phyloP scores from a whole-genome alignment of 2,888 invertebrate genomes.

The Drosophila koepferae region DNA sequence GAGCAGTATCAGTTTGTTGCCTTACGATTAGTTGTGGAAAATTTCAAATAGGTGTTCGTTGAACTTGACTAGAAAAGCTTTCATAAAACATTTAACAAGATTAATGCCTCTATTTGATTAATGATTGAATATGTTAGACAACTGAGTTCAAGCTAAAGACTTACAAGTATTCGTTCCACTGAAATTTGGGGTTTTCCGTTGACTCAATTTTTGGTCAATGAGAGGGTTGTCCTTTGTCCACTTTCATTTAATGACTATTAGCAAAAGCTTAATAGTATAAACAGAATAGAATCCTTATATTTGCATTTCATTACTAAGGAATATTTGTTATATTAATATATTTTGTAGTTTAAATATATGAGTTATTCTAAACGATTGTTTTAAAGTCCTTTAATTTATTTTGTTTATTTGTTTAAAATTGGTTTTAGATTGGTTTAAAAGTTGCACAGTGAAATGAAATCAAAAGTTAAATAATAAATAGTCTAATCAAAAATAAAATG shows the following conservation, averaged over 20 bases:
- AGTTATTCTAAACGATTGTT: background rate
- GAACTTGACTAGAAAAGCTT: conserved; percentile 3
- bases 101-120: conserved; percentile 1
- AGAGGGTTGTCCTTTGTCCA: background rate
- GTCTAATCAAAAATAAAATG: too few species aligned
- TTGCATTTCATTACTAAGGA: background rate
- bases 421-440: too few species aligned
- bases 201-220: background rate
- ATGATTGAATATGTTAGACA: background rate
- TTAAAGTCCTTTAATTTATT: too few species aligned
- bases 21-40: background rate
- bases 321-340: background rate
- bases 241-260: background rate
- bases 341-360: background rate
- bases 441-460: too few species aligned
- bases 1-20: background rate
- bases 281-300: background rate
- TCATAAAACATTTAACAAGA: conserved; percentile 5
- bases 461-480: too few species aligned
- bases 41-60: background rate
- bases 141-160: background rate
- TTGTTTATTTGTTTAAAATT: too few species aligned
- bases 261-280: background rate
- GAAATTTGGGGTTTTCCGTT: background rate
- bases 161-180: background rate